Conservation (phyloP, 2,888 invertebrate species). For the Amphipyra tragopoginis region DNA sequence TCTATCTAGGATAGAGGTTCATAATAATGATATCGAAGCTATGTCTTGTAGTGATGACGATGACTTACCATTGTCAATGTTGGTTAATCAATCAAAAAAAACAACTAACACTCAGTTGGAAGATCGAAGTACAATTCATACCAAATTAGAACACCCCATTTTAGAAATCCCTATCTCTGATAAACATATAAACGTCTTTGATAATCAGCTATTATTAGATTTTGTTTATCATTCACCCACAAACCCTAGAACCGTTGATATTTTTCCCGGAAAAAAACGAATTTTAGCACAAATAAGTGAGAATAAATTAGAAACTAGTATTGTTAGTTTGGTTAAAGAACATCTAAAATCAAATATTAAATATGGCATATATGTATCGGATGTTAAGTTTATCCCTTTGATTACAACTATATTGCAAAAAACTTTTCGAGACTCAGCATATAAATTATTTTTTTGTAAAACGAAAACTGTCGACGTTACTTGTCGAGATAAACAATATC, state of each 20-base stretch:
- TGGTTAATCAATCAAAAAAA: no score
- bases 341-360: not conserved
- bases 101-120: not conserved
- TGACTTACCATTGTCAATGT: no score
- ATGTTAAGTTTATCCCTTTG: not conserved
- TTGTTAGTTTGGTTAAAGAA: not conserved
- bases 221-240: not conserved
- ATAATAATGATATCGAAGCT: no score
- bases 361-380: not conserved
- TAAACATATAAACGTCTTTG: not conserved
- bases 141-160: not conserved
- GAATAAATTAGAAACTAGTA: not conserved
- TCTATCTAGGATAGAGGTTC: no score
- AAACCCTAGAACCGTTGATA: not conserved
- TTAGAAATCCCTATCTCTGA: constrained; percentile 1
- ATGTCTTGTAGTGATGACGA: no score
- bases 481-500: no score
- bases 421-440: not conserved
- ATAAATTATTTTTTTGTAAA: no score
- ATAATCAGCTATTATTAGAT: not conserved
- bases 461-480: no score
- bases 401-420: not conserved
- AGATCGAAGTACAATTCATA: not conserved
- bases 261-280: not conserved
- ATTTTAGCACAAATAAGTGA: not conserved